phyloP scores from a whole-genome alignment of 2,888 invertebrate genomes.

The Brachypterus glaber region DNA sequence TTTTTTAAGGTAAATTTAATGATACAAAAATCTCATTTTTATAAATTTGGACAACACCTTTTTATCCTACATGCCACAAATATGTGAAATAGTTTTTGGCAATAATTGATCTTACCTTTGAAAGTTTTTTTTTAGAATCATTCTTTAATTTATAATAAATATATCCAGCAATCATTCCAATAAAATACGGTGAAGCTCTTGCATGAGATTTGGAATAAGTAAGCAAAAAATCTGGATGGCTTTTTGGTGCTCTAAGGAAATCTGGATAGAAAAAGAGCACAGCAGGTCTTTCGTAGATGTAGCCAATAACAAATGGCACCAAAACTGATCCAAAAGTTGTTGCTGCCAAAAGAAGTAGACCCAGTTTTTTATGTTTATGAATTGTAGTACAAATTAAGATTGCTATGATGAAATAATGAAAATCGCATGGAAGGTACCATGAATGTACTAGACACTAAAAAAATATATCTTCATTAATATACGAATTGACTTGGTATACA shows the following conservation, averaged over 20 bases:
- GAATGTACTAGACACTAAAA: constrained; percentile 55
- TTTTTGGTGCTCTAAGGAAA: constrained; percentile 44
- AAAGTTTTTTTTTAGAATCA: constrained; percentile 18
- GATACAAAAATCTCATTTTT: too few relatives aligned
- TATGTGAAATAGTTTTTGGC: constrained; percentile 7
- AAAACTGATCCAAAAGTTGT: constrained; percentile 39
- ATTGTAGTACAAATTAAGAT: constrained; percentile 42
- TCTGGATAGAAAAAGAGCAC: constrained; percentile 48
- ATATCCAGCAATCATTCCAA: constrained; percentile 49
- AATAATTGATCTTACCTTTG: constrained; percentile 28
- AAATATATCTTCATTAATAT: constrained; percentile 8
- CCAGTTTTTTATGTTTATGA: constrained; percentile 37
- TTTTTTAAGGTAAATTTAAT: too few relatives aligned
- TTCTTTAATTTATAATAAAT: constrained; percentile 36
- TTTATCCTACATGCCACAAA: too few relatives aligned
- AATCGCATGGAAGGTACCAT: constrained; percentile 63
- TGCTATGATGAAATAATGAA: constrained; percentile 53
- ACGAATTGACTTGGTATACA: too few relatives aligned
- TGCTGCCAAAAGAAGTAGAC: constrained; percentile 34
- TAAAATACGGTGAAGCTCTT: constrained; percentile 47
- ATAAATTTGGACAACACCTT: too few relatives aligned
- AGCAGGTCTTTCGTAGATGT: constrained; percentile 42
- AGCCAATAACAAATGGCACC: constrained; percentile 45
- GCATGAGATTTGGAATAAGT: constrained; percentile 52
- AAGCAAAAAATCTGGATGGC: constrained; percentile 43